phyloP scores from a whole-genome alignment of 2,888 invertebrate species.

The Himalopsyche anomala region DNA sequence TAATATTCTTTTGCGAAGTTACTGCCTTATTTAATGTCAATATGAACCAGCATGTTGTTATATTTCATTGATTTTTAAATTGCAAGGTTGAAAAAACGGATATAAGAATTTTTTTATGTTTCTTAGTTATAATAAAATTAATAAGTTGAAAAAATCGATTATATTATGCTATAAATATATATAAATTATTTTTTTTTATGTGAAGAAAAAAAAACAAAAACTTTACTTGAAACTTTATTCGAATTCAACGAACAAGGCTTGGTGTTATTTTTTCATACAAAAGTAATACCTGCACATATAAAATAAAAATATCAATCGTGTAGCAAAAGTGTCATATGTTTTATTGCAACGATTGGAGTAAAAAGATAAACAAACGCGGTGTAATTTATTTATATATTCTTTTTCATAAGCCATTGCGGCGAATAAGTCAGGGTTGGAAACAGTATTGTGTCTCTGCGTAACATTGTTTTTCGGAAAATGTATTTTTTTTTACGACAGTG shows the following conservation, averaged over 20 bases:
- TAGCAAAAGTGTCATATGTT: neutral
- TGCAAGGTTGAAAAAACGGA: too few species aligned
- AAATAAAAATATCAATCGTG: conserved; percentile 14
- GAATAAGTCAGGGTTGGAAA: conserved; percentile 16
- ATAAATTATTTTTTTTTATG: neutral
- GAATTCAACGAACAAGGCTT: neutral
- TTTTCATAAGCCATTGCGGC: conserved; percentile 38
- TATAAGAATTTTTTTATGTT: too few species aligned
- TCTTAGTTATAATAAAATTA: too few species aligned
- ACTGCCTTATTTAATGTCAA: too few species aligned
- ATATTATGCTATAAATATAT: too few species aligned
- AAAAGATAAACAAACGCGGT: neutral
- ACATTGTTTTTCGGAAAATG: conserved; percentile 12
- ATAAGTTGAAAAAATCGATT: too few species aligned
- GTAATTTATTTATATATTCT: conserved; percentile 35
- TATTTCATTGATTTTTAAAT: too few species aligned
- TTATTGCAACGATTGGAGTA: conserved; percentile 30
- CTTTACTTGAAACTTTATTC: neutral
- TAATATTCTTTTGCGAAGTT: too few species aligned
- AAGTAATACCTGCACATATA: neutral
- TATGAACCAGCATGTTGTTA: too few species aligned
- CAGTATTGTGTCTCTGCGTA: neutral
- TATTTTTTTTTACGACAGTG: conserved; percentile 26
- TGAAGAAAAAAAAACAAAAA: too few species aligned
- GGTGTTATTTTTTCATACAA: too few species aligned